Base-by-base conservation (phyloP, 1,140 invertebrate genomes). In the Drosophila sp. region DNA sequence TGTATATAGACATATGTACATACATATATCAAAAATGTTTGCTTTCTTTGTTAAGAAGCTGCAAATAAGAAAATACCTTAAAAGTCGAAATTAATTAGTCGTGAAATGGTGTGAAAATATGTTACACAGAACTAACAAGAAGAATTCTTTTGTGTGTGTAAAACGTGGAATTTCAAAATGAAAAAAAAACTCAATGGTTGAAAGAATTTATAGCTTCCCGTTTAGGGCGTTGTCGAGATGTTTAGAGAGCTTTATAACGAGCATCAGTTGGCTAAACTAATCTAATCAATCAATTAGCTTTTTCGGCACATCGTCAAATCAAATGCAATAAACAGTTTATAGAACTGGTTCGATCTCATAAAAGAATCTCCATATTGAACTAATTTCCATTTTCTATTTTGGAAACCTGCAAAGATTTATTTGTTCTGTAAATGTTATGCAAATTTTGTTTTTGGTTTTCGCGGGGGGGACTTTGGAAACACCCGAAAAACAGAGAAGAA, bases 21-120 rank as follows among this genome's bases (percentile, higher is more conserved):
- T 17, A 17, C 17, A 17, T 17, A 17, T 17, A 17, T 5, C 33
- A 38, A 38, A 4, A 60, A 17, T 70, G 17, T 76, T 76, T 76
- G 61, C 72, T 54, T 57, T 69, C 32, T 30, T 58, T 55, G 68
- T 83, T 83, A 27, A 25, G 56, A 80, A 76, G 38, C 33, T 68
- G 27, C 10, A 57, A 68, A 65, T 55, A 32, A 29, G 60, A 64
- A 65, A 77, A 66, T 78, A 61, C 7, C 25, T 44, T 62, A 61
- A 67, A 35, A 77, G 23, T 8, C 23, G 8, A 70, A 65, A 25
- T 70, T 55, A 83, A 83, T 79, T 72, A 69, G 72, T n/a, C 76
- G 62, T 62, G 11, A 66, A 78, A 50, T 50, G 44, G 80, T 83
- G 80, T 54, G 60, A 83, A 76, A 47, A 77, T 60, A 56, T 27